These are phyloP conservation scores for Phylloscopus trochilus DNA, from an alignment of 2,113 vertebrate genomes.

Conservation along the genomic window DNA sequence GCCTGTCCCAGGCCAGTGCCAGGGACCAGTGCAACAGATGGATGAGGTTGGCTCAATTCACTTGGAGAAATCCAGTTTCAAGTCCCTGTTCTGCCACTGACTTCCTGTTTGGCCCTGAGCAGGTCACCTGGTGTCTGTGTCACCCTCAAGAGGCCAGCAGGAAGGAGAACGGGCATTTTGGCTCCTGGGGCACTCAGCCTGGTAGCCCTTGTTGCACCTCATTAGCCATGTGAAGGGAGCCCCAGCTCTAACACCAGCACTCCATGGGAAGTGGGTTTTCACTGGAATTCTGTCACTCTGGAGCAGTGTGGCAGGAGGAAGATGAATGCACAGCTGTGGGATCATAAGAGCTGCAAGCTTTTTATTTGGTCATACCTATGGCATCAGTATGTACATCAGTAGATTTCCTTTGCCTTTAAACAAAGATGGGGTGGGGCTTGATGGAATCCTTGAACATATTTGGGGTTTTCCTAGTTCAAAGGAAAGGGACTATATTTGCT, in stretches of 20 bases:
- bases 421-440: background rate
- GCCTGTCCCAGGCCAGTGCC: background rate
- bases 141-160: background rate
- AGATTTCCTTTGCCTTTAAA: background rate
- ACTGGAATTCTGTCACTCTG: background rate
- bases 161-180: background rate
- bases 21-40: background rate
- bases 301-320: background rate
- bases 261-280: background rate
- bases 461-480: background rate
- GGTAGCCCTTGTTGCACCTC: background rate
- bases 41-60: background rate
- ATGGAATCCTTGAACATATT: background rate
- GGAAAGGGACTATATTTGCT: background rate
- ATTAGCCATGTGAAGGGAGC: background rate
- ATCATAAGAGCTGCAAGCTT: background rate
- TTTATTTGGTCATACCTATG: background rate
- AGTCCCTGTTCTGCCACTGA: background rate
- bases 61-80: background rate
- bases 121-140: background rate
- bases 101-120: background rate
- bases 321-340: background rate
- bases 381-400: background rate
- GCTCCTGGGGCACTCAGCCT: background rate
- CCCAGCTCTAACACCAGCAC: background rate